Evolutionary conservation across 1,140 invertebrate genomes (phyloP), one percentile per base, ranked within the genome.

Genomic region (Scaptomyza hsui): DNA sequence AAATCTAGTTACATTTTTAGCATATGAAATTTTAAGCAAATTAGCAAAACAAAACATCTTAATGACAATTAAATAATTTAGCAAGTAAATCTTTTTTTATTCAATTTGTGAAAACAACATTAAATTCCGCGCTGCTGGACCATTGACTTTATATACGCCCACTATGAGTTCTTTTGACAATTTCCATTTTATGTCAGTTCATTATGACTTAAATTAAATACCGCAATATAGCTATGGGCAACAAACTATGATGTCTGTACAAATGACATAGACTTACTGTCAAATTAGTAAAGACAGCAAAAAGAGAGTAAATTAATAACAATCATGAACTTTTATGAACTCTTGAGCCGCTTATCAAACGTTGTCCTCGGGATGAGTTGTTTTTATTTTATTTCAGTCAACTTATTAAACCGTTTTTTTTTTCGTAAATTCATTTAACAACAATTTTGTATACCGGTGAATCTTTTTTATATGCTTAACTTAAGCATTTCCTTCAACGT

Each of bases 401-500:
- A 10, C 35, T 60, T n/a, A 35, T 51, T 10, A 16, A 32, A 18
- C 55, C n/a, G n/a, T 9, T 29, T 29, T 29, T 9, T 26, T 6
- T 10, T 7, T 9, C 59, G 71, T 69, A 73, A 76, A 76, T 73
- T 71, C 51, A 51, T 52, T 67, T 55, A 71, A 70, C 64, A 59
- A 45, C 47, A 19, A 65, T 37, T 59, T 41, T 26, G 16, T 45
- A 10, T n/a, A 42, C 12, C 16, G 35, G 80, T 70, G 80, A 85
- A 86, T 80, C 61, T 71, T 70, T 67, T 62, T 37, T 62, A 56
- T 55, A 61, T 24, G 45, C 41, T 39, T 63, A 80, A 85, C 80
- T 85, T 69, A 85, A 81, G 86, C 81, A 86, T 85, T 86, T 86
- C 76, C 77, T 62, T 62, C 57, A 86, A 81, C 77, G 81, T 86